Evolutionary conservation across 2,888 invertebrate species (phyloP).

Genomic region (Macaria liturata): DNA sequence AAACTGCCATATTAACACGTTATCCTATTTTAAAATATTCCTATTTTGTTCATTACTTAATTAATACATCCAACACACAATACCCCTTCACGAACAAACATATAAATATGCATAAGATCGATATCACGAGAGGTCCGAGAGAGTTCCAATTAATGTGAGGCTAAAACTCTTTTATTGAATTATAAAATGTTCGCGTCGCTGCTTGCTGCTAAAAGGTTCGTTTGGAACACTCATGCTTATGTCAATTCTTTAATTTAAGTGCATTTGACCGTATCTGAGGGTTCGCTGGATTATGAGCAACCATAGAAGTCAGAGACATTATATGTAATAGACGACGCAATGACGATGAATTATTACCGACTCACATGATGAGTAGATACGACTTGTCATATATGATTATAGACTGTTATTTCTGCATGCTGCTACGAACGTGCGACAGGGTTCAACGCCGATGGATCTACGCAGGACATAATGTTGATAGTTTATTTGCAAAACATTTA

Average conservation of each 20-base stretch:
- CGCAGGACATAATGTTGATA: no score
- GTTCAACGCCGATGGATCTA: no score
- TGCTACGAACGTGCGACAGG: no score
- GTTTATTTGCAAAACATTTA: no score
- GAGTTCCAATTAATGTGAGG: slow-evolving; percentile 69
- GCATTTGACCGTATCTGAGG: slow-evolving; percentile 74
- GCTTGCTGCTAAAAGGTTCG: slow-evolving; percentile 40
- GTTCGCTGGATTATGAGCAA: slow-evolving; percentile 65
- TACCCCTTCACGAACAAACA: slow-evolving; percentile 67
- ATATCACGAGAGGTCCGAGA: slow-evolving; percentile 64
- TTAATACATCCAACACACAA: slow-evolving; percentile 63
- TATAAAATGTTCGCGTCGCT: slow-evolving; percentile 63
- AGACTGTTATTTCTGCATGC: no score
- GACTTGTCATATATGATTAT: no score
- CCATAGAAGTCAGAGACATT: slow-evolving; percentile 2
- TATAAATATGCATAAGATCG: slow-evolving; percentile 80
- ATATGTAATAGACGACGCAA: no score
- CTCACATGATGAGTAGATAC: no score
- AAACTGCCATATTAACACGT: no score
- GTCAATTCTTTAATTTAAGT: slow-evolving; percentile 83
- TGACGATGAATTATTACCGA: no score
- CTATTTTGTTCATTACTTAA: slow-evolving; percentile 40
- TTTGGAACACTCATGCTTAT: slow-evolving; percentile 60
- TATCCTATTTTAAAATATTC: no score
- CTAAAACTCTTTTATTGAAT: slow-evolving; percentile 81